Evolutionary conservation across 37 sponge, comb jelly and placozoan species (phyloP), one percentile per base, ranked within the genome.

Genomic region (Agelas oroides): DNA sequence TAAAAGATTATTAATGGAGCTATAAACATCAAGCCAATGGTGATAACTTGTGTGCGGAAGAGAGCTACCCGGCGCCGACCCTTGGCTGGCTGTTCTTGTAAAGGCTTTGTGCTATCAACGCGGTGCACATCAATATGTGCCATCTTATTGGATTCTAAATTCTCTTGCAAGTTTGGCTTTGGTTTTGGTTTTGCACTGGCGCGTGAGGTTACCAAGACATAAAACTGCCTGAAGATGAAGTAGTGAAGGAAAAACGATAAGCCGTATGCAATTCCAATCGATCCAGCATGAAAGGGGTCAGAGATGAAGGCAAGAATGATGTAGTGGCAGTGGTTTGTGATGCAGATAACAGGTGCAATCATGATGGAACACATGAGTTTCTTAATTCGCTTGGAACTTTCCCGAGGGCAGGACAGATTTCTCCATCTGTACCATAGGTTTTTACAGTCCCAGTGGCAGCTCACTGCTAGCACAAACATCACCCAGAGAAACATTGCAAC

Each of bases 241-340:
- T 58, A 81, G 40, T 36, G 34, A 0, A 81, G 59, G 39, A 71
- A 27, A 25, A 70, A 81, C 0, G 82, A 37, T 24, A 71, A 0
- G 27, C 27, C n/a, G 60, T 81, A 71, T 5, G 57, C 40, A 8
- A 71, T 71, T 5, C 25, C 1, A 20, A 81, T 71, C 8, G 61
- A 70, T 3, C 71, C 82, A 33, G 82, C 71, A 37, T 81, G 82
- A 57, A 53, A 59, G 59, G 82, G 71, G 40, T 81, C 82, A 12
- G 82, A 70, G 16, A 81, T 54, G 36, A 70, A 71, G 6, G 82
- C 68, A 23, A 81, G 59, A 35, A 81, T 56, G 46, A 81, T 70
- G 71, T 81, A 81, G 40, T 68, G 61, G 33, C 70, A 20, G 56
- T 81, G 82, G 36, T 81, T 81, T 41, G 71, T 37, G 15, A 69